Evolutionary conservation across 2,113 vertebrate species (phyloP), one percentile per base, ranked within the genome.

Genomic region (Glaucomys volans): DNA sequence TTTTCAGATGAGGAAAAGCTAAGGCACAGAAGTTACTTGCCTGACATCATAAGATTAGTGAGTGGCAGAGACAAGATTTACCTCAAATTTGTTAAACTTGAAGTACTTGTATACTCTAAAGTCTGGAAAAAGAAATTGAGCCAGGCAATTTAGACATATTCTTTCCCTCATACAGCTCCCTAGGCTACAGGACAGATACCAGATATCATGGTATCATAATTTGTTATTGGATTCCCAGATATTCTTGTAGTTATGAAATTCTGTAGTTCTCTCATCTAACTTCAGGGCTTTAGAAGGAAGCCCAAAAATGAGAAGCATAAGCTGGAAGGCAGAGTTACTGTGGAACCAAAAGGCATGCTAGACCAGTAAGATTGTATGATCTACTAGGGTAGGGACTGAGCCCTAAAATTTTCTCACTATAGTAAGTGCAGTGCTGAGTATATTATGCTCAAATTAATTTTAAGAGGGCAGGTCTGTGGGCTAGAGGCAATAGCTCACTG

Each of bases 191-290:
- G 42, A 64, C 44, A 71, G 67, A 80, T 4, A 67, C 32, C 69
- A 87, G 47, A 66, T 83, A 14, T n/a, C 54, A 37, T 8, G 8
- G 47, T 54, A 57, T 62, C 66, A 13, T 66, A 59, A 42, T 81
- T 96, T 57, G 35, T 54, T 87, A 16, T 30, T 94, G n/a, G 32
- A 92, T 94, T 79, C 66, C 50, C 40, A 47, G 57, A 74, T 85
- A 26, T 44, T 90, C 75, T 64, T 44, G 8, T 35, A 44, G 54
- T 86, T 86, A 44, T 74, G 67, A 72, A 93, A 76, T 85, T 88
- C n/a, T 91, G 28, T 69, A 91, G 50, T 86, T 91, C 50, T 40
- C 26, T 26, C 37, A 72, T n/a, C 20, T 50, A 66, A 71, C 47
- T 40, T 22, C 11, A 72, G 52, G 26, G 22, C 26, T 87, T 50